Evolutionary conservation across 2,113 vertebrate species (phyloP).

Genomic region (Cyphomyrus discorhynchus): DNA sequence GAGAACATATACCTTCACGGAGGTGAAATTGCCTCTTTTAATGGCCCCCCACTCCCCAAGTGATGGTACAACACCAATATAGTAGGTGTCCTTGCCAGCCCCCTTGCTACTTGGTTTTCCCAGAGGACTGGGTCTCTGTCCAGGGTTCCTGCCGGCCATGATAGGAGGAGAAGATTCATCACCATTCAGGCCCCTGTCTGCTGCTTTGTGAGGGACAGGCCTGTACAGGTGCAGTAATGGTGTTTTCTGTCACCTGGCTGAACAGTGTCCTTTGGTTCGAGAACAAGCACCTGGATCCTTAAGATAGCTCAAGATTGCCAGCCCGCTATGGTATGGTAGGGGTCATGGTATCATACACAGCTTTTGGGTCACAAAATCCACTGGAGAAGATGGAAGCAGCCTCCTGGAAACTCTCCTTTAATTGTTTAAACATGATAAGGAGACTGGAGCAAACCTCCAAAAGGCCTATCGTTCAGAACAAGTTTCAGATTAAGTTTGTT

Average conservation of each 20-base stretch:
- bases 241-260: constrained; percentile 11
- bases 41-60: not conserved
- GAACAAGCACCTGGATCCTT: not conserved
- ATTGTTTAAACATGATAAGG: not conserved
- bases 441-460: not conserved
- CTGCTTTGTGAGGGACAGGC: constrained; percentile 11
- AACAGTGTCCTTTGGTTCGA: constrained; percentile 30
- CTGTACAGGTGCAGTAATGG: constrained; percentile 30
- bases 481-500: not conserved
- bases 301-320: not conserved
- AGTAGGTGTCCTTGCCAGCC: not conserved
- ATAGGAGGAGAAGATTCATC: constrained; percentile 20
- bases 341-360: not conserved
- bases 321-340: no score
- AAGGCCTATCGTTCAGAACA: not conserved
- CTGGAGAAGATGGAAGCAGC: no score
- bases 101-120: not conserved
- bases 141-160: constrained; percentile 8
- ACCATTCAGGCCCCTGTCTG: constrained; percentile 19
- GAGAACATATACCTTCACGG: not conserved
- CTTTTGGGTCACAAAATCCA: not conserved
- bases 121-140: not conserved
- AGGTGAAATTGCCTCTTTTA: not conserved
- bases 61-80: not conserved
- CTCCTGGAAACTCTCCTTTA: not conserved